Evolutionary conservation across 2,797 vertebrate species (phyloP).

Genomic region (Peromyscus eremicus): DNA sequence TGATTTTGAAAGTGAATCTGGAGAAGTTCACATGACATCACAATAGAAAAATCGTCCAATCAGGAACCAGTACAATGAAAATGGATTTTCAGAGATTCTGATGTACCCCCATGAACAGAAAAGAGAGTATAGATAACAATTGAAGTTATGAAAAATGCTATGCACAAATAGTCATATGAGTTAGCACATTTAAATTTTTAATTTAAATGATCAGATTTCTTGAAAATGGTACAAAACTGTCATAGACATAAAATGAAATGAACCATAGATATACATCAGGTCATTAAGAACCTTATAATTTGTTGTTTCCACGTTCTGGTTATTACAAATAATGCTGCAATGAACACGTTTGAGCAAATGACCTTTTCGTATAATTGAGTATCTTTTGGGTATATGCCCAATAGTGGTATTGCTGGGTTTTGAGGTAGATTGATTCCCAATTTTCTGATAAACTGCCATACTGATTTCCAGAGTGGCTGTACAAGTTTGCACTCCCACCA

Average conservation of each 20-base stretch:
- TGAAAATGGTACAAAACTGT: conserved; percentile 6
- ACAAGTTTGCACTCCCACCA: no score
- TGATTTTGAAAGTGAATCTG: not conserved
- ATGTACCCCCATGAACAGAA: conserved; percentile 25
- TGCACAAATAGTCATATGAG: not conserved
- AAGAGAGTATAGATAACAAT: not conserved
- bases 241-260: conserved; percentile 34
- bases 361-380: no score
- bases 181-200: not conserved
- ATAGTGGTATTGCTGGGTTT: no score
- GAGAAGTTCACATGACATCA: not conserved
- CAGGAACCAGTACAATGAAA: not conserved
- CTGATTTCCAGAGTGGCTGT: no score
- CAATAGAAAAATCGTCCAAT: not conserved
- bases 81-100: not conserved
- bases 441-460: no score
- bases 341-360: no score
- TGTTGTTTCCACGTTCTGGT: no score
- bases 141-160: not conserved
- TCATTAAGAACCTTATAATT: not conserved
- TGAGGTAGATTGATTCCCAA: no score
- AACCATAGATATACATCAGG: not conserved
- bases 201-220: not conserved
- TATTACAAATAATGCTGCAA: no score
- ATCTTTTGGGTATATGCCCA: no score